Evolutionary conservation across 2,888 invertebrate genomes (phyloP).

Genomic region (Drosophila kuntzei): DNA sequence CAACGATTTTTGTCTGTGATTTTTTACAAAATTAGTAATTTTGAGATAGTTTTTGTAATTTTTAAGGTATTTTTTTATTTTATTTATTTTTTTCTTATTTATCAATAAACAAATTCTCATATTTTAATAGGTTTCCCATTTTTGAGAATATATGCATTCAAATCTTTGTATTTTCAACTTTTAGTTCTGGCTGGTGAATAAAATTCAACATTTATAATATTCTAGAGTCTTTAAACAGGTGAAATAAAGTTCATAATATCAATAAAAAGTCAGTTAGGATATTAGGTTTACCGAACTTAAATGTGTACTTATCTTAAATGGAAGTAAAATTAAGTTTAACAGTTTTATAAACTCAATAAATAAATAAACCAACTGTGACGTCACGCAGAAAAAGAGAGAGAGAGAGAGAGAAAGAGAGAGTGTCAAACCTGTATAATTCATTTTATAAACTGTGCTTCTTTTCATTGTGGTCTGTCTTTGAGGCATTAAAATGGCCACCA

Average conservation of each 20-base stretch:
- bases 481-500: slow-evolving; percentile 7
- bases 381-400: neutral
- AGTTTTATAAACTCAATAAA: neutral
- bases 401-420: neutral
- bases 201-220: neutral
- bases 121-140: no score
- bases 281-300: neutral
- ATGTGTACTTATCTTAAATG: neutral
- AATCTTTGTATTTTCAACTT: neutral
- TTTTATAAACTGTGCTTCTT: neutral
- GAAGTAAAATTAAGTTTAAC: neutral
- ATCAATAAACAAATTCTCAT: no score
- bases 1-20: neutral
- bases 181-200: neutral
- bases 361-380: neutral
- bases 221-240: neutral
- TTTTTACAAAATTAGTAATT: neutral
- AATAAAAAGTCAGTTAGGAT: no score
- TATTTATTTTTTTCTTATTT: neutral
- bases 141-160: neutral
- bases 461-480: slow-evolving; percentile 2
- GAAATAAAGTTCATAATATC: neutral
- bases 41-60: neutral
- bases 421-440: neutral
- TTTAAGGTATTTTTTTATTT: neutral